Conservation (phyloP, 1,140 invertebrate genomes). For the Bicyclus anynana region DNA sequence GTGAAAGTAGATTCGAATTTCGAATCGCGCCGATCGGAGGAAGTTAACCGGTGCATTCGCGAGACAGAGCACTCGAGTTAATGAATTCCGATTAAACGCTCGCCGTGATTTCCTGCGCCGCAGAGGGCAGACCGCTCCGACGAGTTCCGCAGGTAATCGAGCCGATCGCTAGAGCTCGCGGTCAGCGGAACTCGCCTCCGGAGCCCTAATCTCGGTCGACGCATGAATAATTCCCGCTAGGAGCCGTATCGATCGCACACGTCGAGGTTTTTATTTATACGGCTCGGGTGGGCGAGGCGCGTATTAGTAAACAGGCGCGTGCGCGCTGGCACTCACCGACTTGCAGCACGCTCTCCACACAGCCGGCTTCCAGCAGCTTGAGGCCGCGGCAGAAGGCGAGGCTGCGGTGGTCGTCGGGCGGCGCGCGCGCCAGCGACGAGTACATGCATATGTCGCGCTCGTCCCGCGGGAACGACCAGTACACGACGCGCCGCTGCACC, state of each 20-base stretch:
- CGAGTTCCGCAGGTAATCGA: slow-evolving; percentile 24
- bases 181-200: slow-evolving; percentile 23
- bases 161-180: slow-evolving; percentile 11
- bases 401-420: slow-evolving; percentile 84
- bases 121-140: slow-evolving; percentile 27
- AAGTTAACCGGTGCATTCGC: slow-evolving; percentile 19
- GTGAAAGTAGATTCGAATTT: slow-evolving; percentile 57
- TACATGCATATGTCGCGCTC: slow-evolving; percentile 94
- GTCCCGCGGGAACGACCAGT: slow-evolving; percentile 92
- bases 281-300: slow-evolving; percentile 73
- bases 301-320: slow-evolving; percentile 76
- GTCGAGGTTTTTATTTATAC: slow-evolving; percentile 76
- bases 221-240: slow-evolving; percentile 75
- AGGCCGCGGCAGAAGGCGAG: slow-evolving; percentile 91
- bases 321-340: slow-evolving; percentile 86
- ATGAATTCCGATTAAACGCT: slow-evolving; percentile 24
- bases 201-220: slow-evolving; percentile 64
- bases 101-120: slow-evolving; percentile 22
- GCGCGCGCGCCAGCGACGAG: slow-evolving; percentile 85
- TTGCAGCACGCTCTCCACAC: slow-evolving; percentile 91
- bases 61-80: slow-evolving; percentile 10
- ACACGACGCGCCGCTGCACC: slow-evolving; percentile 91
- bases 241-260: slow-evolving; percentile 75
- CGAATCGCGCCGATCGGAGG: slow-evolving; percentile 23
- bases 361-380: slow-evolving; percentile 87